Evolutionary conservation across 1,140 invertebrate species (phyloP).

Genomic region (Apocrypta bakeri): DNA sequence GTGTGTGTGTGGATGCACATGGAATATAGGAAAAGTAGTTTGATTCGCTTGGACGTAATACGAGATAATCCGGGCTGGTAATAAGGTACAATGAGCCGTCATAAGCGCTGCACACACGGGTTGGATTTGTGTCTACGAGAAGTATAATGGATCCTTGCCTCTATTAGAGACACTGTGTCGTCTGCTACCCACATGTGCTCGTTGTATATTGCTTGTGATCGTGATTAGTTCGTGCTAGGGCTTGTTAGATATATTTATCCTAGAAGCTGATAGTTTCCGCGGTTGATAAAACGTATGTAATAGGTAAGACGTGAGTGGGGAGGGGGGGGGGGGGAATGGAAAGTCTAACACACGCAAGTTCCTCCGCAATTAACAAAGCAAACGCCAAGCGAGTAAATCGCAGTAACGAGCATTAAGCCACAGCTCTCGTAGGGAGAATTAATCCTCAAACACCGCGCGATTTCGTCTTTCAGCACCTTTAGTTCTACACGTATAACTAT

Average conservation of each 20-base stretch:
- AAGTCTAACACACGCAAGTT: too few relatives aligned
- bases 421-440: neutral
- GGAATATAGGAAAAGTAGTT: neutral
- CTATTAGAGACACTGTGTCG: neutral
- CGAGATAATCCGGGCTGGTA: slow-evolving; percentile 16
- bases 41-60: slow-evolving; percentile 18
- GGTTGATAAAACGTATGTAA: too few relatives aligned
- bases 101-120: neutral
- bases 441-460: neutral
- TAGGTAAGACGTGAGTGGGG: too few relatives aligned
- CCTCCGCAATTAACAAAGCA: slow-evolving; percentile 1
- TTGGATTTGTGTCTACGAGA: neutral
- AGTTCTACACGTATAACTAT: too few relatives aligned
- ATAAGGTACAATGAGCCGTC: slow-evolving; percentile 18
- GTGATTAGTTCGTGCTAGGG: too few relatives aligned
- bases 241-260: too few relatives aligned
- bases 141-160: neutral
- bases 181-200: neutral
- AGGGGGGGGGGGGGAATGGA: too few relatives aligned
- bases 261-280: too few relatives aligned
- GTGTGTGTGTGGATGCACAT: neutral
- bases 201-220: neutral
- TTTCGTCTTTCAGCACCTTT: neutral
- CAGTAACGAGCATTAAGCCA: neutral
- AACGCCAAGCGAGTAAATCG: neutral